Base-by-base conservation (phyloP, 2,113 vertebrate species). In the Pterophyllum scalare region DNA sequence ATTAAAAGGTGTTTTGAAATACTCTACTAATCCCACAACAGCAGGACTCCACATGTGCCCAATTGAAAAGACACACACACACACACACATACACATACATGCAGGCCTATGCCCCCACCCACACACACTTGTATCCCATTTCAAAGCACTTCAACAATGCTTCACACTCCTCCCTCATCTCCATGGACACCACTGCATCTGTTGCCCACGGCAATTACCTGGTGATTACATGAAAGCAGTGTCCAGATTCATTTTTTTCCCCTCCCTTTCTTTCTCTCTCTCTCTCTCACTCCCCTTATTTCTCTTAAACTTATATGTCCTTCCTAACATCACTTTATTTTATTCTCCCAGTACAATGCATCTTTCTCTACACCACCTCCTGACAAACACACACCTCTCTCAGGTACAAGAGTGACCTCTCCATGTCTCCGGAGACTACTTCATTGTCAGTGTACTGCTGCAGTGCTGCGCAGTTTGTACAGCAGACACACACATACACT, bases 201-300 rank as follows among this genome's bases (percentile, higher is more conserved):
- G 91, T 91, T 88, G 89, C 85, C 89, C 64, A 10, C 28, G 49
- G 90, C 35, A 49, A 89, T 91, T 93, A 92, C 75, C 74, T 75
- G 76, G 82, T 59, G 85, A 93, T 90, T 85, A 82, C 81, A 85
- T 67, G 43, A 85, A 67, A 83, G 56, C 88, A 74, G 79, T 40
- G 9, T 49, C 38, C 79, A 80, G 72, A 82, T 80, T 81, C 7
- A 58, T 79, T 85, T 70, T 49, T 80, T 35, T 57, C 58, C 81
- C 56, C n/a, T n/a, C n/a, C 65, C 22, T 58, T 70, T 54, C 46
- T 49, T 17, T 43, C 13, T 26, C 22, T 14, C 12, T 79, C 70
- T 77, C 13, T 74, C 6, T 57, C 28, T 31, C 19, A 24, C 10
- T 61, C 49, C 5, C n/a, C 43, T 31, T 22, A 3, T 46, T 31